Base-by-base conservation (phyloP, 2,888 invertebrate species). In the Microctonus brassicae region DNA sequence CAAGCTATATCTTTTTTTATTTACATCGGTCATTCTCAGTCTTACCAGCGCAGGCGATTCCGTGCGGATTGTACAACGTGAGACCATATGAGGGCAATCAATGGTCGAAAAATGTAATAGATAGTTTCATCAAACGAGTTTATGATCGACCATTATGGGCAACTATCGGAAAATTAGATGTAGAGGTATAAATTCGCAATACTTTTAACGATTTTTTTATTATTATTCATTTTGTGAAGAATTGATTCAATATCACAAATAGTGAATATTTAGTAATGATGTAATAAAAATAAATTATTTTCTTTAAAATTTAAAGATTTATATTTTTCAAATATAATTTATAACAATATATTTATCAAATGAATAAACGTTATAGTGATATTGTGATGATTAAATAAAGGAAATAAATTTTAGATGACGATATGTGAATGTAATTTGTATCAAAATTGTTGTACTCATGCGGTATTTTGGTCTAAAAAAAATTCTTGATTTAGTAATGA, bases 21-120 rank as follows among this genome's bases (percentile, higher is more conserved):
- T 77, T 87, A 24, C 80, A 84, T 67, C 78, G 81, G 33, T 68
- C n/a, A 0, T 87, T 87, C 72, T 80, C 85, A 1, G 2, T 36
- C 57, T 29, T 85, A 24, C 82, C 86, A 2, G 84, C 84, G 0
- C 83, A 86, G 77, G 87, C 87, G 3, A 80, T 87, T 65, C 82
- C 87, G 26, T 86, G 85, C 36, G 84, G 84, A 20, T 76, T 87
- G 13, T 76, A 76, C 62, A 83, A 84, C 47, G 52, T 83, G 1
- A 80, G 74, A 62, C 87, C 87, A 3, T 36, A 33, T 11, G 63
- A 33, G 3, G 75, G 73, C 3, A 60, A 65, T 6, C 72, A 74
- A 11, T 86, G 86, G 86, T 47, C 79, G 0, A 71, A 34, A 29
- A n/a, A 20, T 7, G 77, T 76, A 2, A 77, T 75, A 1, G 60